A percentile compares a stretch with the other conserved stretches of the same genome.
Evolutionary conservation across 1,140 invertebrate species (phyloP).

Genomic region (Macrobrachium nipponense): DNA sequence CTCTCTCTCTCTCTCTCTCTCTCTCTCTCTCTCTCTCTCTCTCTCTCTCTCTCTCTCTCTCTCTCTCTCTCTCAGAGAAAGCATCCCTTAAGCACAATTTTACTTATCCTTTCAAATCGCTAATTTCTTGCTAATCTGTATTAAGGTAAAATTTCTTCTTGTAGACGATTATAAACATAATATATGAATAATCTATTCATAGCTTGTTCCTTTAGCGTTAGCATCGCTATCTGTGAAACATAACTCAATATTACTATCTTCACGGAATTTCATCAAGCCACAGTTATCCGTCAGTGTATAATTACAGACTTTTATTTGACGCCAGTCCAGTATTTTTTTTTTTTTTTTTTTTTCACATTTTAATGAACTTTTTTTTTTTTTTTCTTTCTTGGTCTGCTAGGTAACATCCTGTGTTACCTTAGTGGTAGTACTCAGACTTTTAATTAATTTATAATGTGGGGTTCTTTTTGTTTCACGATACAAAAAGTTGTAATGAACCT

Average conservation of each 20-base stretch:
- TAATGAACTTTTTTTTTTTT: background rate
- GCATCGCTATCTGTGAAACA: too few relatives aligned
- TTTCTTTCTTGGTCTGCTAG: background rate
- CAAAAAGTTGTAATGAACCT: too few relatives aligned
- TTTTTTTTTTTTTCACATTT: conserved; percentile 24
- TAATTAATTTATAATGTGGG: too few relatives aligned
- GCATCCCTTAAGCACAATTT: background rate
- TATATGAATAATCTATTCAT: too few relatives aligned
- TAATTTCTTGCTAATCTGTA: background rate
- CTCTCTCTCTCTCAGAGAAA: conserved; percentile 17
- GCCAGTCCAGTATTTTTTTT: background rate
- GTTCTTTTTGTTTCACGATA: too few relatives aligned
- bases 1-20: background rate
- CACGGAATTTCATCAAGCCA: too few relatives aligned
- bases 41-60: conserved; percentile 15
- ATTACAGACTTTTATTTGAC: background rate
- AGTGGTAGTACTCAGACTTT: too few relatives aligned
- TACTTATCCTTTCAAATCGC: background rate
- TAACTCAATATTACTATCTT: too few relatives aligned
- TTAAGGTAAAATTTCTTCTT: background rate
- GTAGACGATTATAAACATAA: too few relatives aligned
- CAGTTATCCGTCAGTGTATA: background rate
- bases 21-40: conserved; percentile 10
- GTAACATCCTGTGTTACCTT: background rate
- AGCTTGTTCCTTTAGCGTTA: too few relatives aligned